Conservation (phyloP, 2,113 vertebrate species). For the Gadus chalcogrammus region DNA sequence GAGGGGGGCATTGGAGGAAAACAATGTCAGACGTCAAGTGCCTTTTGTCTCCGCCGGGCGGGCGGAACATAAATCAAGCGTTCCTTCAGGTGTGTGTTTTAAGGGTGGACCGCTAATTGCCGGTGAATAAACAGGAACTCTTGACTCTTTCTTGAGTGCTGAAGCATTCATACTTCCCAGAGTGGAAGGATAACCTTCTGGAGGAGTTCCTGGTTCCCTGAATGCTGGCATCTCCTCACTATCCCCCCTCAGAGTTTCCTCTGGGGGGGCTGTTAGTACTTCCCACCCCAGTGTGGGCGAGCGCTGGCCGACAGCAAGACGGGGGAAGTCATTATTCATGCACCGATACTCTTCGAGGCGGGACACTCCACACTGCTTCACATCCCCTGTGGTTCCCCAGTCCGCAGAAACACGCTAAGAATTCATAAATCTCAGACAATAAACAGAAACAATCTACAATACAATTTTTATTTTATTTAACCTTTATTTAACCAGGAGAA, state of each 20-base stretch:
- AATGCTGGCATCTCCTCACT: constrained; percentile 22
- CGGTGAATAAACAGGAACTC: constrained; percentile 54
- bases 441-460: constrained; percentile 1
- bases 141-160: constrained; percentile 39
- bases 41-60: constrained; percentile 24
- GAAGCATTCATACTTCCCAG: constrained; percentile 3
- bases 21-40: constrained; percentile 24
- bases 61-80: constrained; percentile 24
- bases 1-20: constrained; percentile 3
- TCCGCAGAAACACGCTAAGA: not conserved
- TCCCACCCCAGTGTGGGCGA: constrained; percentile 2
- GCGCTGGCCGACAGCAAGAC: constrained; percentile 11
- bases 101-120: constrained; percentile 40
- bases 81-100: constrained; percentile 12
- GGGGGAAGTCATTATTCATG: constrained; percentile 26
- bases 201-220: constrained; percentile 5
- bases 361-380: not conserved
- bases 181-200: constrained; percentile 17
- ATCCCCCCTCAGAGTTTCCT: constrained; percentile 15
- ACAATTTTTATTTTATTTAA: not conserved
- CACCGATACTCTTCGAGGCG: constrained; percentile 23
- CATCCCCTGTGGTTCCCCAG: constrained; percentile 3
- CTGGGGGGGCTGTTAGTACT: constrained; percentile 1
- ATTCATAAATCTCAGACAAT: not conserved
- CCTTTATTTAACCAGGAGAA: too few species aligned